Evolutionary conservation across 2,888 invertebrate genomes (phyloP).

Genomic region (Thymelicus acteon): DNA sequence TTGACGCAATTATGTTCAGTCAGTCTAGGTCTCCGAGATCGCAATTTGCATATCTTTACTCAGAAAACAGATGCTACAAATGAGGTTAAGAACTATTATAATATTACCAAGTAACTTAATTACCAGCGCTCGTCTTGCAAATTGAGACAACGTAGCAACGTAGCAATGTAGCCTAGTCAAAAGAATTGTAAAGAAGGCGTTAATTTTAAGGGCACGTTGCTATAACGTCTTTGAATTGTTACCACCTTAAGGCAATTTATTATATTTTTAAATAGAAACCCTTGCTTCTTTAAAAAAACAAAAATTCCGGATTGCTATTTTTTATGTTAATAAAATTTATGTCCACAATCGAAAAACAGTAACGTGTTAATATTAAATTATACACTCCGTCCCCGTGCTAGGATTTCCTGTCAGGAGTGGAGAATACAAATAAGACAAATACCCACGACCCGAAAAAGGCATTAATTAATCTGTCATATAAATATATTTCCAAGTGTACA

Average conservation of each 20-base stretch:
- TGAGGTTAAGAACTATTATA: slow-evolving; percentile 35
- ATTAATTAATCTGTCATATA: no score
- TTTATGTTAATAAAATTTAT: no score
- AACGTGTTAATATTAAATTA: no score
- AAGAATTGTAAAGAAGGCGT: slow-evolving; percentile 25
- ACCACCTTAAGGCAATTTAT: neutral
- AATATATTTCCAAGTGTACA: no score
- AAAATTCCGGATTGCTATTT: no score
- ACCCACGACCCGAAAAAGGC: no score
- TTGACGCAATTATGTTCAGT: slow-evolving; percentile 33
- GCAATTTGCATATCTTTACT: slow-evolving; percentile 36
- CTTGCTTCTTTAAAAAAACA: neutral
- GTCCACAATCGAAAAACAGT: no score
- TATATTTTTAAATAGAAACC: neutral
- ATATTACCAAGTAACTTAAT: slow-evolving; percentile 36
- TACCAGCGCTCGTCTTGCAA: slow-evolving; percentile 36
- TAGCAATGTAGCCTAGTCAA: slow-evolving; percentile 27
- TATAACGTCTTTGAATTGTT: slow-evolving; percentile 18
- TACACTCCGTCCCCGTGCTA: no score
- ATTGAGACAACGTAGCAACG: slow-evolving; percentile 30
- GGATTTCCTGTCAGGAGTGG: no score
- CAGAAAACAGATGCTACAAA: slow-evolving; percentile 38
- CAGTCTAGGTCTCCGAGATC: slow-evolving; percentile 25
- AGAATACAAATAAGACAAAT: no score
- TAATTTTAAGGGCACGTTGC: slow-evolving; percentile 22